Base-by-base conservation (phyloP, 2,113 vertebrate species). In the Nesoenas mayeri region DNA sequence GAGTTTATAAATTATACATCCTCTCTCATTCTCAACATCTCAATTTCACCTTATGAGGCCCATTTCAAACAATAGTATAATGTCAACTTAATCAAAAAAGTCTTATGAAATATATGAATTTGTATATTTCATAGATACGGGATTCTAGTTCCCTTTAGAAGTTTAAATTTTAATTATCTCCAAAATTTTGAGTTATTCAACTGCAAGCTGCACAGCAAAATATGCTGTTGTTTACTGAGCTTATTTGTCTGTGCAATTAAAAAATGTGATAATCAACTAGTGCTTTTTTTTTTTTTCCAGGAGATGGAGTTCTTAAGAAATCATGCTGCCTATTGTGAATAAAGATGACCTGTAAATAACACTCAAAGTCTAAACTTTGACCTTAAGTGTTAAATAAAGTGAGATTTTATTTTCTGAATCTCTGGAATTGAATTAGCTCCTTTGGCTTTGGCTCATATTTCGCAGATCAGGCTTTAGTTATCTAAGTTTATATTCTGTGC, bases 1-100 rank as follows among this genome's bases (percentile, higher is more conserved):
- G 94, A 95, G 79, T 96, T 97, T 97, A 96, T 97, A 96, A 97
- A 96, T 97, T 97, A 96, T 96, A 95, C 51, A 97, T 94, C 93
- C 65, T n/a, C 36, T 88, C 79, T 91, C 88, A 89, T 97, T 95
- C 91, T 83, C 80, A 96, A 81, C 31, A 78, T 96, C 80, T 97
- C 86, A 86, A 31, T 92, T 95, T 88, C 54, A 88, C 28, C 65
- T 95, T 88, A 95, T 84, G 62, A 94, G 58, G 65, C 54, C 65
- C 78, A 84, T 96, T 97, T 97, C 69, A 97, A 97, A 96, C 80
- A 97, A 96, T 79, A 95, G 67, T 91, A 58, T 89, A 96, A 89
- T 64, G 89, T 95, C 93, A 97, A 94, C n/a, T 74, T 90, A 93
- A 97, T 96, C 15, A 96, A 95, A 95, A 96, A 95, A 36, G 38